phyloP scores from a whole-genome alignment of 2,888 invertebrate genomes.

The Catocala nupta region DNA sequence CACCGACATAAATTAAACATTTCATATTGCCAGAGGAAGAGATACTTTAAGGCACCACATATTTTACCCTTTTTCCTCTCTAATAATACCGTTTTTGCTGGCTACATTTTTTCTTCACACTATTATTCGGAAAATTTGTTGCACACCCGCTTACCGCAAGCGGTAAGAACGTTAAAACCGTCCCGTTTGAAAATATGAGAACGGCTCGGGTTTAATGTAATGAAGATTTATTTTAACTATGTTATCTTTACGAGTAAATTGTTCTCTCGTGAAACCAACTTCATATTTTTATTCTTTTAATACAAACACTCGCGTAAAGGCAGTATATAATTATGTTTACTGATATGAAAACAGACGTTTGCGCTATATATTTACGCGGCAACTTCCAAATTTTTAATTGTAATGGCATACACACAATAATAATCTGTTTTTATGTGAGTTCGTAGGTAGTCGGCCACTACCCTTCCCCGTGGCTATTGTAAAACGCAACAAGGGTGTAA shows the following conservation, averaged over 20 bases:
- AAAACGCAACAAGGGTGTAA: constrained; percentile 82
- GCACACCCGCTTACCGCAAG: constrained; percentile 74
- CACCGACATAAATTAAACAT: constrained; percentile 60
- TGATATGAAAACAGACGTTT: neutral
- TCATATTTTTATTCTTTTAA: constrained; percentile 43
- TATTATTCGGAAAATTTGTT: constrained; percentile 75
- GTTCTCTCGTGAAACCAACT: constrained; percentile 52
- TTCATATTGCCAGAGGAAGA: constrained; percentile 51
- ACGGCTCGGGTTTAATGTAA: constrained; percentile 72
- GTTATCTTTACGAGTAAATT: constrained; percentile 64
- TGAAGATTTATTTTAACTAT: constrained; percentile 80
- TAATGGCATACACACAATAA: constrained; percentile 35
- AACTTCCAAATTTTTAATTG: constrained; percentile 28
- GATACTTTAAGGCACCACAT: constrained; percentile 61
- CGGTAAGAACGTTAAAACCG: constrained; percentile 75
- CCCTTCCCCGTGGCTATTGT: constrained; percentile 67
- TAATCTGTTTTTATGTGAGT: constrained; percentile 46
- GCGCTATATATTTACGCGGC: neutral
- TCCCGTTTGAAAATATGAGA: constrained; percentile 78
- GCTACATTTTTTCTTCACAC: constrained; percentile 63
- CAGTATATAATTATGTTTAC: constrained; percentile 15
- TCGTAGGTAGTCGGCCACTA: constrained; percentile 44
- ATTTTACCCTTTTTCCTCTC: constrained; percentile 57
- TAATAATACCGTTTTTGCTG: constrained; percentile 57
- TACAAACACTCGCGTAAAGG: constrained; percentile 19